Conservation (phyloP, 2,113 vertebrate species). For the Panurus biarmicus region DNA sequence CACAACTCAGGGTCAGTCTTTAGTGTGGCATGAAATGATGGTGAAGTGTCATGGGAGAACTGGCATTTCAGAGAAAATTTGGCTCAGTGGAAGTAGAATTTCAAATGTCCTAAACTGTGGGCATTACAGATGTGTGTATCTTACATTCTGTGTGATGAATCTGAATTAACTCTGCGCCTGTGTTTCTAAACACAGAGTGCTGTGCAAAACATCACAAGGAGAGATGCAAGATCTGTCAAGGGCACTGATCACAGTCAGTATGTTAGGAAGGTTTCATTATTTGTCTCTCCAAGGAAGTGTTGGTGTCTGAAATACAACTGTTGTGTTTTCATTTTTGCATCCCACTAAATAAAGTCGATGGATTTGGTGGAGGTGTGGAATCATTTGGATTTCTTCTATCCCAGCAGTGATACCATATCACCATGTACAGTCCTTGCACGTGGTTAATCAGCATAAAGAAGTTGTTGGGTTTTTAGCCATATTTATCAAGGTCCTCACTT, state of each 20-base stretch:
- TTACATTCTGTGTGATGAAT: neutral
- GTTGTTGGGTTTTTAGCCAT: rapidly evolving
- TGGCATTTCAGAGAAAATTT: neutral
- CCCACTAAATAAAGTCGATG: neutral
- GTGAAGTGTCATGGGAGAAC: neutral
- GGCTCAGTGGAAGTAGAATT: neutral
- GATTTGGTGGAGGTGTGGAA: neutral
- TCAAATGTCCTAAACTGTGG: neutral
- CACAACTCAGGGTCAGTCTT: neutral
- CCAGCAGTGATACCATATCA: neutral
- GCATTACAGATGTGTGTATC: rapidly evolving
- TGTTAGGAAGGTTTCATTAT: neutral
- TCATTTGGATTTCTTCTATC: neutral
- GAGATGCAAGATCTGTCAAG: neutral
- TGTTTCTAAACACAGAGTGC: neutral
- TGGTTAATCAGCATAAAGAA: neutral
- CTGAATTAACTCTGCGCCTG: neutral
- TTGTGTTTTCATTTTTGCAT: neutral
- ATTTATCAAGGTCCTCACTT: neutral
- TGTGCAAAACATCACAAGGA: neutral
- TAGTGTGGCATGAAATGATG: neutral
- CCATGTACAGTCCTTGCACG: neutral
- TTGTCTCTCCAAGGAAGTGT: neutral
- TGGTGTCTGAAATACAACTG: neutral
- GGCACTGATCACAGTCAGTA: neutral